Conservation (phyloP, 2,797 vertebrate genomes). For the Chanos chanos region DNA sequence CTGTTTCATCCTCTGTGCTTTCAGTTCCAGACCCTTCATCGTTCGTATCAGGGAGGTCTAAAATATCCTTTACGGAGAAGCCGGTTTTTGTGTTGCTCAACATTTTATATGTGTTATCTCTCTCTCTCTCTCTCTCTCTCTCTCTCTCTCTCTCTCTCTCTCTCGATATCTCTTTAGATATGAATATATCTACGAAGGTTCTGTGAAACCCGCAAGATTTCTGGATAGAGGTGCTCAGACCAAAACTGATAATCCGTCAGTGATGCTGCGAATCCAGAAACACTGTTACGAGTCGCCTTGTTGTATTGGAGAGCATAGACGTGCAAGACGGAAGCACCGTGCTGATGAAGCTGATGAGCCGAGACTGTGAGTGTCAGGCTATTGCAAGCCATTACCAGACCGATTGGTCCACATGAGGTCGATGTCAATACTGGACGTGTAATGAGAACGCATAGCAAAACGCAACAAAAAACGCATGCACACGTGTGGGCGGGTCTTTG, state of each 20-base stretch:
- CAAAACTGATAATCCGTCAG: no score
- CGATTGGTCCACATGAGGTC: conserved; percentile 76
- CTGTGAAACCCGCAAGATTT: no score
- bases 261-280: not conserved
- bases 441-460: conserved; percentile 67
- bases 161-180: no score
- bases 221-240: no score
- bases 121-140: no score
- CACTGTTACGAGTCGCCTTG: conserved; percentile 11
- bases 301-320: conserved; percentile 52
- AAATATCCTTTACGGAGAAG: conserved; percentile 90
- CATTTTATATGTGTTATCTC: conserved; percentile 47
- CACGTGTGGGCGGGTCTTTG: conserved; percentile 85
- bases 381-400: conserved; percentile 74
- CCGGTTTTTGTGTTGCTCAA: conserved; percentile 82
- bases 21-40: conserved; percentile 77
- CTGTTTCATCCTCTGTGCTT: conserved; percentile 74
- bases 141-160: no score
- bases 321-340: not conserved
- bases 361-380: conserved; percentile 57
- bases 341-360: not conserved
- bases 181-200: no score
- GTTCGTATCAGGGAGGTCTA: conserved; percentile 82
- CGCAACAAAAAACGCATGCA: conserved; percentile 73
- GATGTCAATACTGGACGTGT: conserved; percentile 73